phyloP scores from a whole-genome alignment of 2,797 vertebrate species.

The Pseudomugil gertrudae region DNA sequence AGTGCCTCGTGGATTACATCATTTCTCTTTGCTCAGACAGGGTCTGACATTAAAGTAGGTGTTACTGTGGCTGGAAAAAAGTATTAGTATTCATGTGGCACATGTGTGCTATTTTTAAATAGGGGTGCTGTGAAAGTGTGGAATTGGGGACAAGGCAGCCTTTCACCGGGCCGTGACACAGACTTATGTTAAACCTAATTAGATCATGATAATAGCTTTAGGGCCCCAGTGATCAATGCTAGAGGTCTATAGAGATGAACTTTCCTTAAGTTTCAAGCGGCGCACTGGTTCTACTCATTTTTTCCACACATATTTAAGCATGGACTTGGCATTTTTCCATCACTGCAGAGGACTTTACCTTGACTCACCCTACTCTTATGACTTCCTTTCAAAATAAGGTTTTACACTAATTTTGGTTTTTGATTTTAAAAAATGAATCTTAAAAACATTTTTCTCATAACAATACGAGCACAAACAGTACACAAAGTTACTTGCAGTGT shows the following conservation, averaged over 20 bases:
- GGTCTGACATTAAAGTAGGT: conserved; percentile 54
- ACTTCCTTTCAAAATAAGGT: neutral
- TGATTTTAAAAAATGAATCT: neutral
- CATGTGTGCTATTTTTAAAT: conserved; percentile 77
- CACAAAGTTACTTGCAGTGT: neutral
- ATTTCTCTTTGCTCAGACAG: conserved; percentile 37
- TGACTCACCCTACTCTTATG: neutral
- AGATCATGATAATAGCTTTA: conserved; percentile 88
- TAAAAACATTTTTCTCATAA: neutral
- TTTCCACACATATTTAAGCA: conserved; percentile 40
- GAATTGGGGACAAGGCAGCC: conserved; percentile 83
- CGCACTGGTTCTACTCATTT: conserved; percentile 68
- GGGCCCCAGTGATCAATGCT: conserved; percentile 85
- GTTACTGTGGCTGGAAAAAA: conserved; percentile 26
- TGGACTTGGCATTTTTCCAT: neutral
- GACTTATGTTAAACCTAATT: conserved; percentile 87
- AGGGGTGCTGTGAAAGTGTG: conserved; percentile 79
- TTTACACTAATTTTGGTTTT: neutral
- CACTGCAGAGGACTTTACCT: conserved; percentile 1
- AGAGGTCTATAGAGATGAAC: conserved; percentile 81
- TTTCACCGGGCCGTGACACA: conserved; percentile 85
- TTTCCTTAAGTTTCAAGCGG: conserved; percentile 81
- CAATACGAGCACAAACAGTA: neutral
- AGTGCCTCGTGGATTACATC: conserved; percentile 21
- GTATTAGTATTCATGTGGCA: conserved; percentile 65